Evolutionary conservation across 2,113 vertebrate species (phyloP).

Genomic region (Colossoma macropomum): DNA sequence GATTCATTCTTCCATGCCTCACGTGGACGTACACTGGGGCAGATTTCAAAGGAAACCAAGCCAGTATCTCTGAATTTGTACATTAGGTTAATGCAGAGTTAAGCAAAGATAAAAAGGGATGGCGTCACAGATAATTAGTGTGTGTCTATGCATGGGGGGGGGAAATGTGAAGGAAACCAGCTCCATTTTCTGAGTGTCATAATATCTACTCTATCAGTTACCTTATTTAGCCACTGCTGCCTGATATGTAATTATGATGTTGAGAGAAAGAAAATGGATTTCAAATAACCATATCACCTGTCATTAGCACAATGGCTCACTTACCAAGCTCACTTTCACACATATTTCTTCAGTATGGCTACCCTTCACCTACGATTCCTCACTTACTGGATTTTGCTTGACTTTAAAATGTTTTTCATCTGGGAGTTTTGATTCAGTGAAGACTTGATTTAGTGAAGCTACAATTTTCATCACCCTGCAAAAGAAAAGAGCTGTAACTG

Average conservation of each 20-base stretch:
- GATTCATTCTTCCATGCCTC: too few species aligned
- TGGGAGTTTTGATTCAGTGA: not conserved
- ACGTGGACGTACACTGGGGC: too few species aligned
- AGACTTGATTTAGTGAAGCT: not conserved
- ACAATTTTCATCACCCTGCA: too few species aligned
- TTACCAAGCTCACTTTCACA: not conserved
- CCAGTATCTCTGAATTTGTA: too few species aligned
- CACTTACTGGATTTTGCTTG: not conserved
- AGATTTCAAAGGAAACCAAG: not conserved
- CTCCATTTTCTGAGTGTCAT: not conserved
- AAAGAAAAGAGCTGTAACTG: too few species aligned
- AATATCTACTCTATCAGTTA: not conserved
- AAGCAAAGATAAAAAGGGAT: not conserved
- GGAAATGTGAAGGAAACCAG: too few species aligned
- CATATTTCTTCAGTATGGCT: not conserved
- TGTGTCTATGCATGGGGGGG: not conserved
- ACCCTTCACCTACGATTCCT: not conserved
- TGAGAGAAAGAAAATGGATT: conserved; percentile 7
- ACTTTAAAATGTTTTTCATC: not conserved
- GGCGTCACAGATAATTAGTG: not conserved
- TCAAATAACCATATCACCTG: conserved; percentile 14
- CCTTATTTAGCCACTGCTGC: not conserved
- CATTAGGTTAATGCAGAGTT: not conserved
- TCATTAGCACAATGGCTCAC: conserved; percentile 8
- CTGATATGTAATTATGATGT: conserved; percentile 1